Evolutionary conservation across 23 tunicate species (phyloP), one percentile per base, ranked within the genome.

Genomic region (Pegea sp.): DNA sequence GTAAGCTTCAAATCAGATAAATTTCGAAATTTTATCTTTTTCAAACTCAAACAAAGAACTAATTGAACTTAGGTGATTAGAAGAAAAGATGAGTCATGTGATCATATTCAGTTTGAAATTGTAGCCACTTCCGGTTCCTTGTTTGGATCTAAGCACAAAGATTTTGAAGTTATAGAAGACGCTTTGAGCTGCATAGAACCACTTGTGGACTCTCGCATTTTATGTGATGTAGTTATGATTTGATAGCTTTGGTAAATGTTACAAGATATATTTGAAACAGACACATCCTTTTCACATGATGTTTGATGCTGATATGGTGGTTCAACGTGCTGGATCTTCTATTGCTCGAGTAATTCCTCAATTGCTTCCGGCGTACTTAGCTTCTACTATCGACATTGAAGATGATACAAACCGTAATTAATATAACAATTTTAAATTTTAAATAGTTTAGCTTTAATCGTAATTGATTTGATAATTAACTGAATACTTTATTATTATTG

Each of bases 221-320:
- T 84, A 26, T 64, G 95, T 72, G 74, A 74, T 63, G 95, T 81
- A 3, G 16, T 38, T 11, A 38, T 8, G 13, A 38, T 16, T 38
- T 8, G 46, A 11, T 38, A 38, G 16, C 16, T 38, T 8, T 8
- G 16, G 16, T 8, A 38, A 38, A 38, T 8, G 46, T 8, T 8
- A 8, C 16, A 38, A 38, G 16, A 11, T 38, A 38, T 8, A 38
- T 0, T 18, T n/a, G n/a, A n/a, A 34, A 0, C 42, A 84, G 95
- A 73, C 84, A 8, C 60, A 69, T 21, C 95, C 95, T 19, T 84
- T 84, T 28, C 95, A 84, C 56, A 44, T 84, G 71, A 84, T 84
- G 76, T 84, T 84, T 58, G 95, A 84, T 34, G 32, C 64, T 18
- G 64, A 63, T 56, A 84, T 84, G 95, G 44, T 62, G 20, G 72